Conservation (phyloP, 2,888 invertebrate species). For the Tridacna crocea region DNA sequence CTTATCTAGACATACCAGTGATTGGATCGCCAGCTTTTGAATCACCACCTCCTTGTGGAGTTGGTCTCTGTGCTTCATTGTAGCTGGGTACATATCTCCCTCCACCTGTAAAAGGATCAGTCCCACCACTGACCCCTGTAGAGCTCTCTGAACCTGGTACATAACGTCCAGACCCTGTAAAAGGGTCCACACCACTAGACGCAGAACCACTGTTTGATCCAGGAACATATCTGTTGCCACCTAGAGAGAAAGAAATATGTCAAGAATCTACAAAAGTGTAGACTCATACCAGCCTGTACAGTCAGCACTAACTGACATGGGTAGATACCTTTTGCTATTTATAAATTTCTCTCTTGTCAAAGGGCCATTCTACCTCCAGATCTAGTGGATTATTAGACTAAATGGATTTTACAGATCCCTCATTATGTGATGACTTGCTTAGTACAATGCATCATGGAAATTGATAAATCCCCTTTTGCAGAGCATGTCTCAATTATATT, state of each 20-base stretch:
- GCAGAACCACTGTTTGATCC: constrained; percentile 65
- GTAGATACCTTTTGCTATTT: too few species aligned
- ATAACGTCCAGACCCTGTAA: constrained; percentile 88
- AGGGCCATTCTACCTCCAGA: too few species aligned
- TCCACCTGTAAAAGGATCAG: constrained; percentile 86
- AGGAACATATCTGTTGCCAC: constrained; percentile 89
- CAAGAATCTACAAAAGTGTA: neutral
- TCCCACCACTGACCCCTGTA: constrained; percentile 61
- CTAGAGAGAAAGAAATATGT: constrained; percentile 46
- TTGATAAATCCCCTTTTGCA: too few species aligned
- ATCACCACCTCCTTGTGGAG: constrained; percentile 66
- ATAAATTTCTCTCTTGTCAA: too few species aligned
- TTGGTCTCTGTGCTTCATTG: constrained; percentile 37
- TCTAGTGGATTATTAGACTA: too few species aligned
- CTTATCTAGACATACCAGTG: constrained; percentile 35
- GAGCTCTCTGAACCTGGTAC: constrained; percentile 85
- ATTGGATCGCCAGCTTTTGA: constrained; percentile 65
- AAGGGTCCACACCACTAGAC: constrained; percentile 83
- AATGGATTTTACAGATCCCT: too few species aligned
- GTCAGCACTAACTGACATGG: too few species aligned
- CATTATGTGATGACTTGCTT: too few species aligned
- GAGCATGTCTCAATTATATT: too few species aligned
- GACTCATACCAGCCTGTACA: neutral
- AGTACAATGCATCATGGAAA: too few species aligned
- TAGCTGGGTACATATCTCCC: constrained; percentile 71